Percentiles rank a stretch among this genome's conserved stretches.
Conservation (phyloP, 2,888 invertebrate species). For the Seira sanloemensis region DNA sequence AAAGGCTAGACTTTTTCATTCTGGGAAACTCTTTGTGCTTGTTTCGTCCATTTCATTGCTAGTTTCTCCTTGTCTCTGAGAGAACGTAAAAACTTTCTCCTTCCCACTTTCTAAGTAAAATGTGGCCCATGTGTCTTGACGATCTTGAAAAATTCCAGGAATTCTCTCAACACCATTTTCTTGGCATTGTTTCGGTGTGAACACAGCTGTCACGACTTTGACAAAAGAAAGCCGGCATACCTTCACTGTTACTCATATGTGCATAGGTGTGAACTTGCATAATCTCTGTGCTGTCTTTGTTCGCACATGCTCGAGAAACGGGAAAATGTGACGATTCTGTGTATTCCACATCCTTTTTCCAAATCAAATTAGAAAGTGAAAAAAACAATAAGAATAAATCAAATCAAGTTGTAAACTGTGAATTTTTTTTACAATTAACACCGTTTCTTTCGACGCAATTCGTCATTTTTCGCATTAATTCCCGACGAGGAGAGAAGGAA, state of each 20-base stretch:
- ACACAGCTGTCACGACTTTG: constrained; percentile 2
- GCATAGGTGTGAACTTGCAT: neutral
- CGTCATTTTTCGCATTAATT: constrained; percentile 14
- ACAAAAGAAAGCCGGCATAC: constrained; percentile 23
- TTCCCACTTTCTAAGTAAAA: too few relatives aligned
- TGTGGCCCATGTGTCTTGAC: too few relatives aligned
- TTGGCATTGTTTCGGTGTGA: neutral
- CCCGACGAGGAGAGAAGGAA: constrained; percentile 14
- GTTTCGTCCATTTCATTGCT: too few relatives aligned
- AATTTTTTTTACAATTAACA: too few relatives aligned
- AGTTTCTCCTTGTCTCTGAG: too few relatives aligned
- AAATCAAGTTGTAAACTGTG: neutral
- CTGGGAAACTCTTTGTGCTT: too few relatives aligned
- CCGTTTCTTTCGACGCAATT: too few relatives aligned
- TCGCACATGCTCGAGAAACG: neutral
- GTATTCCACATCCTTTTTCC: neutral
- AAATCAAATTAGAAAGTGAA: neutral
- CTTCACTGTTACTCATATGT: neutral
- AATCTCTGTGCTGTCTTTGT: neutral
- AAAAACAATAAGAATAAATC: neutral
- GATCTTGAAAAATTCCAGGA: neutral
- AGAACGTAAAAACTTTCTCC: neutral
- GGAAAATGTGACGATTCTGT: neutral
- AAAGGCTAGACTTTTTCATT: too few relatives aligned
- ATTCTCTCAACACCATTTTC: neutral